Percentiles rank a stretch among this genome's conserved stretches.
Evolutionary conservation across 2,888 invertebrate species (phyloP).

Genomic region (Philereme transversata): DNA sequence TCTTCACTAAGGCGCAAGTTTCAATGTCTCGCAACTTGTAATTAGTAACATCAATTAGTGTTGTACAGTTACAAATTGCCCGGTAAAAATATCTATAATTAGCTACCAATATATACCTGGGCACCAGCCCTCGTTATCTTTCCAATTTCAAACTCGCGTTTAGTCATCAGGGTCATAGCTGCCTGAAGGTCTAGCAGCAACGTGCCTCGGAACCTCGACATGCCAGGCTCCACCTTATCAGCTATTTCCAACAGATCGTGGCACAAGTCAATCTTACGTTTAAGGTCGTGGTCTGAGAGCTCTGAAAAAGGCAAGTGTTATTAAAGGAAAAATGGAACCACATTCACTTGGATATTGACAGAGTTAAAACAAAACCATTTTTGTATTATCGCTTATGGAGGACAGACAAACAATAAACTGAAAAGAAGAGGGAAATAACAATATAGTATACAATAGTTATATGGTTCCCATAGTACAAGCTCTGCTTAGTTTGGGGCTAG

Average conservation of each 20-base stretch:
- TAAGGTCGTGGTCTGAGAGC: slow-evolving; percentile 79
- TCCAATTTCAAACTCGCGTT: slow-evolving; percentile 78
- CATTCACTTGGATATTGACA: not conserved
- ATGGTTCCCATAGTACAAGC: no score
- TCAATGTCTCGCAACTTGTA: no score
- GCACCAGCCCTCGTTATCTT: slow-evolving; percentile 80
- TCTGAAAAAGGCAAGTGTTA: slow-evolving; percentile 63
- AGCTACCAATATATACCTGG: slow-evolving; percentile 65
- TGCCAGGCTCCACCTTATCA: slow-evolving; percentile 86
- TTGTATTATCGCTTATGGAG: no score
- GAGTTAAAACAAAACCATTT: not conserved
- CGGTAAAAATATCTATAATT: not conserved
- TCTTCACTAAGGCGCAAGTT: no score
- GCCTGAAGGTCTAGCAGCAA: slow-evolving; percentile 87
- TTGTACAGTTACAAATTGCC: no score
- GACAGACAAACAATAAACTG: no score
- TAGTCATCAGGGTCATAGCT: slow-evolving; percentile 84
- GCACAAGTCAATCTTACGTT: slow-evolving; percentile 86
- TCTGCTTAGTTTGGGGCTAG: no score
- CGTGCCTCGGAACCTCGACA: slow-evolving; percentile 85
- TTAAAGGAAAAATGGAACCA: not conserved
- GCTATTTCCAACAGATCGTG: slow-evolving; percentile 86
- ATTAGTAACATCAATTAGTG: no score
- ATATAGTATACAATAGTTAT: not conserved
- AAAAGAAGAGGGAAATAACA: no score